Percentiles rank a stretch among this genome's conserved stretches.
phyloP scores from a whole-genome alignment of 37 sponge, comb jelly and placozoan species.

The Spongia lamella region DNA sequence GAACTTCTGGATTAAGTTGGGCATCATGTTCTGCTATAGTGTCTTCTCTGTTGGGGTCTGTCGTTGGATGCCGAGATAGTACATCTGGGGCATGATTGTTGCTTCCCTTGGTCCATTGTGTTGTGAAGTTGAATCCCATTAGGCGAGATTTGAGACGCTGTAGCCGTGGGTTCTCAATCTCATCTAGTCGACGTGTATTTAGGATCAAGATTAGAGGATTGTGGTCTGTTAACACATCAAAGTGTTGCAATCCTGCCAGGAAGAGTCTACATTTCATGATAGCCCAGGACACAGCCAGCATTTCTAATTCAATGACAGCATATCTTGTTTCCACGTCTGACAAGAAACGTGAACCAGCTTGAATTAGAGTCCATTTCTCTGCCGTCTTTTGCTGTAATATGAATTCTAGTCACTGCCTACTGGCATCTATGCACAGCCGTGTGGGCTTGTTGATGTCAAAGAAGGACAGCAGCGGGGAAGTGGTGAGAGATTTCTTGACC shows the following conservation, averaged over 20 bases:
- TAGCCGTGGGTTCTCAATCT: no score
- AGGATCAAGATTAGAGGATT: slow-evolving; percentile 14
- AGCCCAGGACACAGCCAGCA: slow-evolving; percentile 9
- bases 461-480: slow-evolving; percentile 1
- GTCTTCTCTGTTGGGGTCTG: no score
- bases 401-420: no score
- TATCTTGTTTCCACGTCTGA: background rate
- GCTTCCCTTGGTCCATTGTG: background rate
- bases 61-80: background rate
- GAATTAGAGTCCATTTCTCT: background rate
- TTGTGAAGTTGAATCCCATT: slow-evolving; percentile 13
- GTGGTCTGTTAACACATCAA: slow-evolving; percentile 15
- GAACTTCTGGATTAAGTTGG: no score
- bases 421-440: no score
- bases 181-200: no score
- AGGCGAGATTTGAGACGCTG: background rate
- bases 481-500: background rate
- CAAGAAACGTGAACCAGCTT: no score
- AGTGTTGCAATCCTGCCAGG: slow-evolving; percentile 4
- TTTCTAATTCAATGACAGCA: slow-evolving; percentile 4
- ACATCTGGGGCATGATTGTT: slow-evolving; percentile 1
- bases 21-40: no score
- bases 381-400: background rate
- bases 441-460: slow-evolving; percentile 12
- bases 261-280: slow-evolving; percentile 5